phyloP scores from a whole-genome alignment of 2,797 vertebrate species.

The Fratercula arctica region DNA sequence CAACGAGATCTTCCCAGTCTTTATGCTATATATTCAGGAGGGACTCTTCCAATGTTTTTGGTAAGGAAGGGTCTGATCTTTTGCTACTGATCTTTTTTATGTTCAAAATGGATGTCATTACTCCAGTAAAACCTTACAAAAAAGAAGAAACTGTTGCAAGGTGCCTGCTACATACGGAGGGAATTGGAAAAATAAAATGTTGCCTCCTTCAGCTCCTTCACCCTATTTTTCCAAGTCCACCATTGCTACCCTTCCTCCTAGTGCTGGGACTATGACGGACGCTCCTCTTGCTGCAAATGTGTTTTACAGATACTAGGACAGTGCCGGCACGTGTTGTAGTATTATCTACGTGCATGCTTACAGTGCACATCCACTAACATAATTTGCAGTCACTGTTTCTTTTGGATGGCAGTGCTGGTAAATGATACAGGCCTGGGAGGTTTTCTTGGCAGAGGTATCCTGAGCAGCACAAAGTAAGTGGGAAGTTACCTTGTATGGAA shows the following conservation, averaged over 20 bases:
- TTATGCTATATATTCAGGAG: background rate
- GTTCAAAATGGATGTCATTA: background rate
- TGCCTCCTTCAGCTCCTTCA: background rate
- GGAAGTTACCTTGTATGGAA: rapidly evolving
- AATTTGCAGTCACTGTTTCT: background rate
- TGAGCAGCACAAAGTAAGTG: background rate
- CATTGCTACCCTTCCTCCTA: background rate
- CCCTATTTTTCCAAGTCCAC: rapidly evolving
- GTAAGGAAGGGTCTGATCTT: background rate
- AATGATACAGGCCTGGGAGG: background rate
- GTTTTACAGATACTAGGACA: background rate
- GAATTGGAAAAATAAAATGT: background rate
- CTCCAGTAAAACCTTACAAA: background rate
- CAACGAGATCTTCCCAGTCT: background rate
- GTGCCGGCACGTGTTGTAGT: background rate
- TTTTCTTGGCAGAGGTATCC: background rate
- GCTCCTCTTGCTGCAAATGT: background rate
- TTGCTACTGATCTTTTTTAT: background rate
- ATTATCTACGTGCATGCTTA: background rate
- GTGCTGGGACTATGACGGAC: background rate
- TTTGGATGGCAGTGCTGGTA: background rate
- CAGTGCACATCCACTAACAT: background rate
- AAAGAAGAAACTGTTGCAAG: background rate
- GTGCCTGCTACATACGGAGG: background rate
- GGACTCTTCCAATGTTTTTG: background rate